phyloP scores from a whole-genome alignment of 2,888 invertebrate genomes.

The Drosophila algonquin region DNA sequence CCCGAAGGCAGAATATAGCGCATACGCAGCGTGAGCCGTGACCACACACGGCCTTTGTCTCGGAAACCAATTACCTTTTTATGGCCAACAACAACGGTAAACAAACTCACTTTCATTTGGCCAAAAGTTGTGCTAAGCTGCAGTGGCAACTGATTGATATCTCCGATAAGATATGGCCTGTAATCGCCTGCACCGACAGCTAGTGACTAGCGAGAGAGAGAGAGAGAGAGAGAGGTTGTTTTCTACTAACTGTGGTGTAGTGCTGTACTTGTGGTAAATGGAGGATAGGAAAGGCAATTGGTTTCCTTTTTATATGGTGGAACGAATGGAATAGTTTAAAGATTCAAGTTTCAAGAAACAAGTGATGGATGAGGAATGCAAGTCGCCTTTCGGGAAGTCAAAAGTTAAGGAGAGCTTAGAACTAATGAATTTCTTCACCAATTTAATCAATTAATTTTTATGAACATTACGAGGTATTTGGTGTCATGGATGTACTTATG shows the following conservation, averaged over 20 bases:
- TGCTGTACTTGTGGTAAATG: background rate
- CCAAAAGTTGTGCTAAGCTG: constrained; percentile 22
- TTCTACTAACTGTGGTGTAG: constrained; percentile 2
- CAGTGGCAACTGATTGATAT: constrained; percentile 62
- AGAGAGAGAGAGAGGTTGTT: background rate
- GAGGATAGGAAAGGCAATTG: too few relatives aligned
- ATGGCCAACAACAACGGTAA: constrained; percentile 25
- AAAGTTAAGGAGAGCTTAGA: background rate
- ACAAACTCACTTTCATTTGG: constrained; percentile 57
- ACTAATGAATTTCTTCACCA: too few relatives aligned
- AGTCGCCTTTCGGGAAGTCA: background rate
- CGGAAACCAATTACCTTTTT: constrained; percentile 53
- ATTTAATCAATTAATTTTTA: background rate
- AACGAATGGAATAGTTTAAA: too few relatives aligned
- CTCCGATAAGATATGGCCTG: constrained; percentile 62
- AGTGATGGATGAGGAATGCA: too few relatives aligned
- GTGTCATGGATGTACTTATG: too few relatives aligned
- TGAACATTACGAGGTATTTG: too few relatives aligned
- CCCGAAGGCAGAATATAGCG: constrained; percentile 42
- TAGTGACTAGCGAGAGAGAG: background rate
- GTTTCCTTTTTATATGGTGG: background rate
- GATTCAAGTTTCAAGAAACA: too few relatives aligned
- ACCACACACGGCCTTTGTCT: constrained; percentile 38
- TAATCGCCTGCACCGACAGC: constrained; percentile 41
- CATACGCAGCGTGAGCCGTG: constrained; percentile 61